phyloP scores from a whole-genome alignment of 2,797 vertebrate genomes.

The Lacerta bilineata region DNA sequence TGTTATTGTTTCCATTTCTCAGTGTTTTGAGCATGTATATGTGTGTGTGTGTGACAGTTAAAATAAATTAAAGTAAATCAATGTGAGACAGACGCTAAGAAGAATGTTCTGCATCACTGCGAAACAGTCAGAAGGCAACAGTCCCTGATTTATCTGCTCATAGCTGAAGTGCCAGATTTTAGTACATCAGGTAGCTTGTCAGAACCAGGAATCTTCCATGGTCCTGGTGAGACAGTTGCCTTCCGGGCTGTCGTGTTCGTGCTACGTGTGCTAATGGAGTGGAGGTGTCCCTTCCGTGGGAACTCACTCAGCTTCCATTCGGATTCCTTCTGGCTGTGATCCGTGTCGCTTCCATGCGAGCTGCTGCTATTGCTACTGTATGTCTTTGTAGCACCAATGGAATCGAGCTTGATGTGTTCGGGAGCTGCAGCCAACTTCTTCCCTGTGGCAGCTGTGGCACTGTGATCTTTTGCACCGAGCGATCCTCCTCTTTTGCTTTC shows the following conservation, averaged over 20 bases:
- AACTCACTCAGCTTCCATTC: slow-evolving; percentile 81
- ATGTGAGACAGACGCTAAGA: slow-evolving; percentile 81
- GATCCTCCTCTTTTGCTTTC: slow-evolving; percentile 82
- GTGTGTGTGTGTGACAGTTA: slow-evolving; percentile 80
- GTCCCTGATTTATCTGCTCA: slow-evolving; percentile 90
- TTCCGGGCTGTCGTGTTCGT: slow-evolving; percentile 84
- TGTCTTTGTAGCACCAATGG: slow-evolving; percentile 77
- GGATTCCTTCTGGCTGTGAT: slow-evolving; percentile 81
- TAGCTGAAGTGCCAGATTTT: slow-evolving; percentile 90
- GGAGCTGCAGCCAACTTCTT: slow-evolving; percentile 78
- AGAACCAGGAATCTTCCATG: slow-evolving; percentile 96
- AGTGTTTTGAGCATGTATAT: slow-evolving; percentile 85
- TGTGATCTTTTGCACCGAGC: slow-evolving; percentile 78
- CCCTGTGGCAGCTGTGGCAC: slow-evolving; percentile 81
- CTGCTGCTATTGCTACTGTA: slow-evolving; percentile 76
- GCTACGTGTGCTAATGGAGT: slow-evolving; percentile 78
- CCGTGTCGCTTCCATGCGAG: slow-evolving; percentile 77
- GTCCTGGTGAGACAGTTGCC: slow-evolving; percentile 93
- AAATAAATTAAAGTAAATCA: slow-evolving; percentile 98
- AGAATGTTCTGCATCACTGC: slow-evolving; percentile 78
- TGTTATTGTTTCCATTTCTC: slow-evolving; percentile 88
- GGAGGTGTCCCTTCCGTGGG: slow-evolving; percentile 82
- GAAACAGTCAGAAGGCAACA: slow-evolving; percentile 77
- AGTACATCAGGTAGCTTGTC: slow-evolving; percentile 93
- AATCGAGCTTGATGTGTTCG: slow-evolving; percentile 78